Percentiles rank a stretch among this genome's conserved stretches.
Conservation (phyloP, 2,888 invertebrate species). For the Pinctada fucata region DNA sequence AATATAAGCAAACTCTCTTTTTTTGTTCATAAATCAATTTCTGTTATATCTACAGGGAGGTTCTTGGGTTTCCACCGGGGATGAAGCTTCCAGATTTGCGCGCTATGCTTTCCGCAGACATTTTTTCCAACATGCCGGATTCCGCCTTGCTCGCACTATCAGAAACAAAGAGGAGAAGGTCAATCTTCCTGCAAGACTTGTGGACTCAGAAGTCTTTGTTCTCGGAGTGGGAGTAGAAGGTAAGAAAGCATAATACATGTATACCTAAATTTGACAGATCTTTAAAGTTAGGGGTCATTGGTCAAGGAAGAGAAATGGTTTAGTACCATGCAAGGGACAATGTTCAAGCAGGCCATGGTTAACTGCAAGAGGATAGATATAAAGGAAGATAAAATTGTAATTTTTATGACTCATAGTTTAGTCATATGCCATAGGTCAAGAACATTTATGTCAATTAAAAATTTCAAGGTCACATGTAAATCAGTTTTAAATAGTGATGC, state of each 20-base stretch:
- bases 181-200: slow-evolving; percentile 60
- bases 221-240: slow-evolving; percentile 61
- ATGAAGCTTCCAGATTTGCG: slow-evolving; percentile 73
- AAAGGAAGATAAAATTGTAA: too few species aligned
- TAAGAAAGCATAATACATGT: slow-evolving; percentile 33
- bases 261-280: neutral
- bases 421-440: too few species aligned
- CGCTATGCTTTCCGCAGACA: slow-evolving; percentile 74
- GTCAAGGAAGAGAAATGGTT: too few species aligned
- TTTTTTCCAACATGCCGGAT: slow-evolving; percentile 75
- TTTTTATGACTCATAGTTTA: too few species aligned
- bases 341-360: too few species aligned
- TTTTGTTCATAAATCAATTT: neutral
- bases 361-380: too few species aligned
- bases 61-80: slow-evolving; percentile 75
- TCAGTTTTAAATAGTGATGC: too few species aligned
- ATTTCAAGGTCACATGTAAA: too few species aligned
- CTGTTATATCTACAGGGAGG: slow-evolving; percentile 64
- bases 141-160: slow-evolving; percentile 67
- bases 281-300: too few species aligned
- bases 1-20: too few species aligned
- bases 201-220: slow-evolving; percentile 64
- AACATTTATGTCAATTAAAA: too few species aligned
- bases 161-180: slow-evolving; percentile 30
- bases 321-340: too few species aligned